phyloP scores from a whole-genome alignment of 2,113 vertebrate genomes.

The Aramus guarauna region DNA sequence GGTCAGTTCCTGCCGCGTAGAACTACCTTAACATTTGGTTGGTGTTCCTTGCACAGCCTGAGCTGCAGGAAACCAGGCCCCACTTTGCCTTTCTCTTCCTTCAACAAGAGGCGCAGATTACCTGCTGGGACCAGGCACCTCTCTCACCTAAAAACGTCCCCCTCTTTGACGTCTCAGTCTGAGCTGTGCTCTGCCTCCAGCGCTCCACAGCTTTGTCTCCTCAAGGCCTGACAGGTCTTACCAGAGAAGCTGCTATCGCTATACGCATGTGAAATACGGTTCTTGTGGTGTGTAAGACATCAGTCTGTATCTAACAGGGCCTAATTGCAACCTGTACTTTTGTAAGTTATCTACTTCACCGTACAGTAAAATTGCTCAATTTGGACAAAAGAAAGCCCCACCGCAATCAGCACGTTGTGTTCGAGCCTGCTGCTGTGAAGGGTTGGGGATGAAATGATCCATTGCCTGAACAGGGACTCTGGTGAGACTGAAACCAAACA shows the following conservation, averaged over 20 bases:
- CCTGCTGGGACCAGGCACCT: neutral
- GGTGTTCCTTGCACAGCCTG: neutral
- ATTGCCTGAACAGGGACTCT: neutral
- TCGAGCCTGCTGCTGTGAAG: neutral
- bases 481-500: neutral
- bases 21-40: neutral
- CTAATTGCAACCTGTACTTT: neutral
- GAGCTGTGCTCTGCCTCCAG: neutral
- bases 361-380: neutral
- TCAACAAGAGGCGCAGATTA: neutral
- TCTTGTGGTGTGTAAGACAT: neutral
- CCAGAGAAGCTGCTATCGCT: neutral
- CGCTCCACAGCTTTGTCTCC: neutral
- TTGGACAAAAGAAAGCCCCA: neutral
- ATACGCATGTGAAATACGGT: neutral
- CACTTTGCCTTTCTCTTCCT: neutral
- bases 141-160: neutral
- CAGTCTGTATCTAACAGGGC: neutral
- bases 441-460: neutral
- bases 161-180: neutral
- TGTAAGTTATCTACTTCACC: neutral
- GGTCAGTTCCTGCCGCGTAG: neutral
- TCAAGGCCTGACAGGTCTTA: neutral
- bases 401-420: neutral
- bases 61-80: neutral